Evolutionary conservation across 92 coral and sea anemone species (phyloP), one percentile per base, ranked within the genome.

Genomic region (Bergia sp.): DNA sequence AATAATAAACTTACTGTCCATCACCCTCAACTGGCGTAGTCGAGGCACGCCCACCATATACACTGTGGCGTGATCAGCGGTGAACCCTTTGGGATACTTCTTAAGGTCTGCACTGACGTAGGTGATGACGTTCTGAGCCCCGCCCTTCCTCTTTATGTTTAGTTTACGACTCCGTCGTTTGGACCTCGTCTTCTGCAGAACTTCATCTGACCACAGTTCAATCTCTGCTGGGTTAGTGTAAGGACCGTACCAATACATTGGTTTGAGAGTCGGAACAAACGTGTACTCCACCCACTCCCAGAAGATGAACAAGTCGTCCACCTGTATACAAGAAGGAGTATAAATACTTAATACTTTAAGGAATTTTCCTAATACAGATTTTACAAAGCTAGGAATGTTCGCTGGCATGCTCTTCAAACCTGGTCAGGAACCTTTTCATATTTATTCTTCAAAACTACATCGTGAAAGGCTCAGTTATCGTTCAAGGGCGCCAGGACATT

Each of bases 171-270:
- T 86, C 72, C 90, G 86, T 44, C 92, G 89, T 20, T 90, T 47
- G 67, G 92, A 85, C 5, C 90, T 80, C 79, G 87, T 90, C 75
- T 81, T 41, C 45, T 69, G 76, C 40, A 92, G 74, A 36, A 42
- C 87, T 21, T 86, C 69, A 12, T 88, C 92, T 16, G 93, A 80
- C 98, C 98, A 96, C 11, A 96, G 77, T 2, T 65, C 88, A 29
- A 85, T 80, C 74, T 94, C 96, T 1, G 49, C 40, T 1, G 38
- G 44, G 91, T 92, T 88, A 10, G 83, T 91, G 80, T 88, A 89
- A 20, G 96, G 96, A 5, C 95, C 96, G 73, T 96, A 96, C 98
- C 98, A 96, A 88, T 92, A 96, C 45, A 69, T 81, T 0, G 98
- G 98, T 41, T 94, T 92, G 29, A 96, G 88, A 4, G 94, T 89